phyloP scores from a whole-genome alignment of 2,797 vertebrate genomes.

The Gallinago nigripennis region DNA sequence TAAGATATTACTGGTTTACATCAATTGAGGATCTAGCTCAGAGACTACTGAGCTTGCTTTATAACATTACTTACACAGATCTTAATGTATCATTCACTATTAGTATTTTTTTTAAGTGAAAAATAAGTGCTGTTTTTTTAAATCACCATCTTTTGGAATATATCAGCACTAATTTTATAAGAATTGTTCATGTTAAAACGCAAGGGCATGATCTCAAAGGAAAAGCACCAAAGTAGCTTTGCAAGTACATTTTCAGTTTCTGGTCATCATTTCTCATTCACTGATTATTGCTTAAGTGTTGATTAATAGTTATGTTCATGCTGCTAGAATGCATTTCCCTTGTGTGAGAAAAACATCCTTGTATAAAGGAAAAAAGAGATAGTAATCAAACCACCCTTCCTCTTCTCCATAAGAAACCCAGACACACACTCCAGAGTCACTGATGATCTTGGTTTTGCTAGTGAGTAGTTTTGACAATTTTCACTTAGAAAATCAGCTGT shows the following conservation, averaged over 20 bases:
- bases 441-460: constrained; percentile 58
- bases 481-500: constrained; percentile 71
- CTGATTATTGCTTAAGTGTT: constrained; percentile 81
- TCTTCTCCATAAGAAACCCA: constrained; percentile 56
- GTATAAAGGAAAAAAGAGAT: constrained; percentile 52
- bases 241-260: constrained; percentile 65
- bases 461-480: constrained; percentile 62
- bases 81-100: constrained; percentile 9
- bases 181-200: constrained; percentile 72
- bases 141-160: constrained; percentile 66
- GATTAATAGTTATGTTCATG: constrained; percentile 79
- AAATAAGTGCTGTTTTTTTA: constrained; percentile 58
- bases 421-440: constrained; percentile 54
- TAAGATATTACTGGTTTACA: background rate
- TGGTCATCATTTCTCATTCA: constrained; percentile 77
- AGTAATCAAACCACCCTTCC: constrained; percentile 72
- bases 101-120: constrained; percentile 25
- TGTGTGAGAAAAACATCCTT: constrained; percentile 74
- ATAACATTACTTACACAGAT: constrained; percentile 54
- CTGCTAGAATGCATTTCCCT: constrained; percentile 76
- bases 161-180: constrained; percentile 70
- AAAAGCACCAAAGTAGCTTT: constrained; percentile 37
- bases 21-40: background rate
- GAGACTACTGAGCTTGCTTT: constrained; percentile 49
- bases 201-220: constrained; percentile 70